phyloP scores from a whole-genome alignment of 2,113 vertebrate genomes.

The Seriola dumerili region DNA sequence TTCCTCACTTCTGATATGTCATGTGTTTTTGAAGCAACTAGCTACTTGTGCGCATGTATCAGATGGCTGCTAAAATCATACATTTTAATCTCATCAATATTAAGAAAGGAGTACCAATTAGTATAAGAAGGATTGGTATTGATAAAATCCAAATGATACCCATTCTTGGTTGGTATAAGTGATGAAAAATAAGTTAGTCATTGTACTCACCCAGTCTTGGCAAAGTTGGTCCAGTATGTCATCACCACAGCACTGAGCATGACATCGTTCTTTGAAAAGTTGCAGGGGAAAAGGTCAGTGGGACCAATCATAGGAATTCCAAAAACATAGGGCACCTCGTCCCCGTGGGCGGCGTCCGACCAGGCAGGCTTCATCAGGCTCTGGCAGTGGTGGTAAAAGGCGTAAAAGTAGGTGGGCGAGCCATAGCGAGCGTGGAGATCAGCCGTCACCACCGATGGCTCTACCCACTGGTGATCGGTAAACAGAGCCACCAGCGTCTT shows the following conservation, averaged over 20 bases:
- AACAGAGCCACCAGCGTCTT: conserved; percentile 98
- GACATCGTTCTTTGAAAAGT: conserved; percentile 98
- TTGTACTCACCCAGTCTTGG: conserved; percentile 96
- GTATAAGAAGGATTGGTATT: not conserved
- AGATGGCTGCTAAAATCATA: too few relatives aligned
- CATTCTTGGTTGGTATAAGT: not conserved
- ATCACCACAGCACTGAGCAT: conserved; percentile 99
- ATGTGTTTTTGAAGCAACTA: not conserved
- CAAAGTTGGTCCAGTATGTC: conserved; percentile 99
- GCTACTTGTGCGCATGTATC: not conserved
- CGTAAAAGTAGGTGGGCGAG: conserved; percentile 98
- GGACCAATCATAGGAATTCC: conserved; percentile 98
- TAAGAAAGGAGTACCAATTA: too few relatives aligned
- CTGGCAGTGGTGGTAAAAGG: conserved; percentile 99
- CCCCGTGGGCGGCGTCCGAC: conserved; percentile 97
- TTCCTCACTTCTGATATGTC: not conserved
- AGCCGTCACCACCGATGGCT: conserved; percentile 96
- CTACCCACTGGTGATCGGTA: conserved; percentile 99
- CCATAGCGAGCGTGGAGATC: conserved; percentile 98
- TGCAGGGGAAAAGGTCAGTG: conserved; percentile 98
- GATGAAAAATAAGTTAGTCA: not conserved
- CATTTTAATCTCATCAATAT: too few relatives aligned
- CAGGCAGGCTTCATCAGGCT: conserved; percentile 99
- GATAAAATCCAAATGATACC: not conserved
- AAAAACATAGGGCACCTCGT: conserved; percentile 98